Evolutionary conservation across 2,888 invertebrate species (phyloP), one percentile per base, ranked within the genome.

Genomic region (Orthonevra nobilis): DNA sequence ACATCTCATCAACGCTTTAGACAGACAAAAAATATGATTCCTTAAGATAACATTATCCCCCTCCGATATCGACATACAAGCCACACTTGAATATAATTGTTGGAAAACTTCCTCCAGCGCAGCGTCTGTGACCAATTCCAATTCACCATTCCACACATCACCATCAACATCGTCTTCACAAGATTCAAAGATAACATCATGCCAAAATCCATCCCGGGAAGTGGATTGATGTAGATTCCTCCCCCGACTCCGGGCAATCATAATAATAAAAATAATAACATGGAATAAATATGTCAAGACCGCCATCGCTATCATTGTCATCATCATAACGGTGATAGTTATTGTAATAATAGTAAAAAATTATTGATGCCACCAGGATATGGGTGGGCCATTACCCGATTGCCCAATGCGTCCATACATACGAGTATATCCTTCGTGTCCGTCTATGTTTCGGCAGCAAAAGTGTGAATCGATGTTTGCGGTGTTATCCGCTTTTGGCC

Each of bases 341-440:
- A 56, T 79, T 68, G 79, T 61, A 79, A 79, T 79, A 79, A 73
- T 56, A 73, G 66, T 79, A 79, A 79, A 79, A 79, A 79, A 79
- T 73, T 79, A 79, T 79, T 79, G 79, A 73, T 79, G 79, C 79
- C 73, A 79, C 79, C 79, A 79, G 79, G 79, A 79, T 66, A 68
- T 79, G 79, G 79, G 73, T 73, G 79, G 79, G 79, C 66, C 54
- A 68, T 60, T 52, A 36, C 28, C 36, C 54, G 54, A 61, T 69
- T 56, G 75, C 63, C 70, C 54, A 56, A 23, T 40, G 70, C 26
- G 42, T n/a, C n/a, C n/a, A n/a, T n/a, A n/a, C n/a, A n/a, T n/a
- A n/a, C n/a, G n/a, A n/a, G n/a, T n/a, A n/a, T n/a, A n/a, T n/a
- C n/a, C n/a, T n/a, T n/a, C n/a, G 3, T 17, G 17, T 3, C 1